Evolutionary conservation across 2,113 vertebrate species (phyloP).

Genomic region (Xiphophorus couchianus): DNA sequence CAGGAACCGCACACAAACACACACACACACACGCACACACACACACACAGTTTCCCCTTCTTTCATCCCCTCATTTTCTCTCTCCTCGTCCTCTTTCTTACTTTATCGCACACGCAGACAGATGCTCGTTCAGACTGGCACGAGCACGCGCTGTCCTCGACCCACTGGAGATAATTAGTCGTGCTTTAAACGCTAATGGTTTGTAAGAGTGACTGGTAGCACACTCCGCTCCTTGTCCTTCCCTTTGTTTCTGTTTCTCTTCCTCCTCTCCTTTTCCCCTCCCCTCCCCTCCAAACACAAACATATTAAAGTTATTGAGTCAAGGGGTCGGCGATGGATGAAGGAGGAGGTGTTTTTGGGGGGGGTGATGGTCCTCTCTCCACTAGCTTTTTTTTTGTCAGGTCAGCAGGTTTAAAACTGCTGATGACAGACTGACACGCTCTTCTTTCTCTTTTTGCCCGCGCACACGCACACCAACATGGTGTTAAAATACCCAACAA

Average conservation of each 20-base stretch:
- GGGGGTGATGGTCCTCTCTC: conserved; percentile 46
- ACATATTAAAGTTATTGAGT: conserved; percentile 44
- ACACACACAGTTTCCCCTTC: conserved; percentile 62
- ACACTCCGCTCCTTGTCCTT: conserved; percentile 23
- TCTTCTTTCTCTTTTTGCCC: conserved; percentile 3
- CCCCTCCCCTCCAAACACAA: conserved; percentile 2
- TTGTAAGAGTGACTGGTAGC: conserved; percentile 61
- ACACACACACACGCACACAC: conserved; percentile 49
- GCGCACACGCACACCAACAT: conserved; percentile 3
- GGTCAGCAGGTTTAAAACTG: conserved; percentile 75
- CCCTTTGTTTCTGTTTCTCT: background rate
- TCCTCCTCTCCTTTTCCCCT: background rate
- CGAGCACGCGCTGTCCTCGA: conserved; percentile 29
- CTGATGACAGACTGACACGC: conserved; percentile 57
- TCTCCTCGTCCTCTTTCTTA: conserved; percentile 32
- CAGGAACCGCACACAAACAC: conserved; percentile 69
- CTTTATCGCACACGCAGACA: conserved; percentile 35
- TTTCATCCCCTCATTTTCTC: conserved; percentile 49
- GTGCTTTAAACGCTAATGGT: conserved; percentile 56
- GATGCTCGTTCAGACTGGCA: background rate
- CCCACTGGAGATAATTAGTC: conserved; percentile 54
- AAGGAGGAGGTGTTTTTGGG: background rate
- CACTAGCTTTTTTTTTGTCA: conserved; percentile 49
- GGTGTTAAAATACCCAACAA: background rate
- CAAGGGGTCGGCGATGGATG: conserved; percentile 3